Base-by-base conservation (phyloP, 2,888 invertebrate species). In the Drosophila multiciliata region DNA sequence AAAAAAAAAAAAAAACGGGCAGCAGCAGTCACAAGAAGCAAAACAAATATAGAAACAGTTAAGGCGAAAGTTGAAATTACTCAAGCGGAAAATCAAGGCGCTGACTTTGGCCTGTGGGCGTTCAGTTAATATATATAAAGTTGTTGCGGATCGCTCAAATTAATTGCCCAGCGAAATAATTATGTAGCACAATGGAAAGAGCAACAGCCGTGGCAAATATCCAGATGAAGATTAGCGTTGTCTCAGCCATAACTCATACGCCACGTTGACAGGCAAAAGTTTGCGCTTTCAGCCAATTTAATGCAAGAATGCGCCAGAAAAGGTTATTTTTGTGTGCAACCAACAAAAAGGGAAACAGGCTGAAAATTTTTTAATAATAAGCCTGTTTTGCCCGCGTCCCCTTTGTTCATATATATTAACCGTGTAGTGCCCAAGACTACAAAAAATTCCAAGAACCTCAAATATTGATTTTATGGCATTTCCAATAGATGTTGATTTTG, bases 21-120 rank as follows among this genome's bases (percentile, higher is more conserved):
- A 45, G 45, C 45, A 23, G 15, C 15, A 45, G 45, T 15, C 20
- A 20, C 20, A 15, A 45, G 20, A 45, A 8, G 45, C 63, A 50
- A 33, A 54, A 45, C n/a, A 45, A 36, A 59, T 59, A 52, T 20
- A 33, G 23, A 35, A 68, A 48, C 50, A 68, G 62, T 53, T 55
- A 80, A 78, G 76, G 71, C 61, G 83, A 83, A 78, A 87, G 76
- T 78, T 77, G 32, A 82, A 75, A 74, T 80, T 66, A 82, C 87
- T 90, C 73, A 77, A 83, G 82, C 73, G 71, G 63, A 82, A 90
- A 87, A 83, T 87, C 75, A 89, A 83, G 76, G 68, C 78, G 71
- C 67, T 83, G 82, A 75, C 75, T 75, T 77, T 65, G 75, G 55
- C 60, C 67, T 73, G 67, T 50, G 59, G 71, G 61, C 75, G 66